phyloP scores from a whole-genome alignment of 2,888 invertebrate species.

The Plebejus melissa region DNA sequence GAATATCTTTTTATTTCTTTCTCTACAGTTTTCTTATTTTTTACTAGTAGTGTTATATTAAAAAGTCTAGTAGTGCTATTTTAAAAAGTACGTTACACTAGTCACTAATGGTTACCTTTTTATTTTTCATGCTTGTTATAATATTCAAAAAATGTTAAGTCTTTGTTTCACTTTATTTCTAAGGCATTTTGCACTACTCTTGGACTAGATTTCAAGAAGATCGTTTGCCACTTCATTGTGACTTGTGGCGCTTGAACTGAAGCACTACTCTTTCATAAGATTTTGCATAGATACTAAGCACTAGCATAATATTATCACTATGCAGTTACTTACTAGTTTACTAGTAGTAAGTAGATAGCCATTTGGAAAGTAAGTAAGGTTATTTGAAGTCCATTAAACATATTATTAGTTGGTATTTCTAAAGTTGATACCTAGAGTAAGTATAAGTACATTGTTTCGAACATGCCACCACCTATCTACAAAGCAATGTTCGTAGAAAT shows the following conservation, averaged over 20 bases:
- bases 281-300: not conserved
- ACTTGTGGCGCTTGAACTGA: not conserved
- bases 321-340: not conserved
- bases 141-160: not conserved
- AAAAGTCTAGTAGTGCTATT: no score
- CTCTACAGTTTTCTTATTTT: not conserved
- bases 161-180: not conserved
- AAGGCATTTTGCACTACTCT: not conserved
- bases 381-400: no score
- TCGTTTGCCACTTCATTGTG: not conserved
- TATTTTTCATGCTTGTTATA: no score
- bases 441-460: no score
- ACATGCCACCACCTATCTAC: not conserved
- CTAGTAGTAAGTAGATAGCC: not conserved
- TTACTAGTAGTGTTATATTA: no score
- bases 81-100: no score
- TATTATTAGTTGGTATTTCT: no score
- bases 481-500: not conserved
- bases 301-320: not conserved
- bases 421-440: no score
- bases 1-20: not conserved
- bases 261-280: not conserved
- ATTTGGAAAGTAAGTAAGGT: not conserved
- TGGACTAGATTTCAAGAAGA: constrained; percentile 3
- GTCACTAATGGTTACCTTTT: not conserved